Base-by-base conservation (phyloP, 2,113 vertebrate genomes). In the Pavo muticus region DNA sequence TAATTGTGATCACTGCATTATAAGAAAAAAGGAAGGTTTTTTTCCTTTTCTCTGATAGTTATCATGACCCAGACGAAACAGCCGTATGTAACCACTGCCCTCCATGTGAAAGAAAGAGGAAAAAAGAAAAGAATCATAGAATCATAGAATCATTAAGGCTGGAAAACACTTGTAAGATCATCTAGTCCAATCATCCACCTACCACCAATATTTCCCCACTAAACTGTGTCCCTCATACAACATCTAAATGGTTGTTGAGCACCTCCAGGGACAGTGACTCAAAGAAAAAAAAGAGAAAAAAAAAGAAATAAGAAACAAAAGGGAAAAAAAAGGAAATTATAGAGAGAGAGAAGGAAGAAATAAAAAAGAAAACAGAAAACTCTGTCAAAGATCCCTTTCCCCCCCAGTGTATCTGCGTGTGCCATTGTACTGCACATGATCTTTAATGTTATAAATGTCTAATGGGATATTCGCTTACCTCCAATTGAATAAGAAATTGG, bases 401-500 rank as follows among this genome's bases (percentile, higher is more conserved):
- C 57, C 47, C 50, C 6, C 20, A 8, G 0, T 17, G 45, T 69
- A 10, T 14, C 3, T 39, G 24, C 10, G 6, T 12, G 10, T 47
- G 54, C 21, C 80, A 23, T 32, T 60, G 1, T 9, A 39, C 7
- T 10, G 4, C 29, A 30, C 0, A 0, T 42, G 56, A 47, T 14
- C 27, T 91, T 93, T 63, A n/a, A n/a, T 44, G 82, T 63, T 50
- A 4, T 35, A 4, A 12, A 25, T 14, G 10, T 47, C 35, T 54
- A 19, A 42, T 47, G 35, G 12, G 32, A 35, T 23, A 11, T 4
- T 71, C 50, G 25, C 4, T 19, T 17, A 7, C 12, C 8, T 88
- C 67, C 37, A 84, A 83, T 74, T 24, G 73, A 32, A 25, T 1
- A 4, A 64, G 32, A 7, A 80, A 7, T 12, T 78, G 52, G 6